Percentiles rank a stretch among this genome's conserved stretches.
These are phyloP conservation scores for Montifringilla adamsi DNA, from an alignment of 2,113 vertebrate species.

Conservation along the genomic window DNA sequence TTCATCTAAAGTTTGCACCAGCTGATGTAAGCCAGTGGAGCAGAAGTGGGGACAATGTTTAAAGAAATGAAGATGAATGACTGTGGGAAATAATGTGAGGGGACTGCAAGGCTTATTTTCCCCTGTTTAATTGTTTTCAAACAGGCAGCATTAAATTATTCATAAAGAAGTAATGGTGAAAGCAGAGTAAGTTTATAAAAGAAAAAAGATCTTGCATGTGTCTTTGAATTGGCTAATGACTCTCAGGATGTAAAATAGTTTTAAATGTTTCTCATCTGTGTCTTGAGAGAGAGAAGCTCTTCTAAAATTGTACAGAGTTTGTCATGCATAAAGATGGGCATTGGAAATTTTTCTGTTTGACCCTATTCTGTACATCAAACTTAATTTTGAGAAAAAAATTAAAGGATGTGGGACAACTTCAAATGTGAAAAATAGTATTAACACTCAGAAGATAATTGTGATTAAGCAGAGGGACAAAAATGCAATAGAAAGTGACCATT, in stretches of 20 bases:
- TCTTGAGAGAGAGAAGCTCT: not conserved
- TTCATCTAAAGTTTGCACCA: not conserved
- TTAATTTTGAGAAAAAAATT: not conserved
- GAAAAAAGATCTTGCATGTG: not conserved
- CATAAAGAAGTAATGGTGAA: not conserved
- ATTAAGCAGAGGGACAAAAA: not conserved
- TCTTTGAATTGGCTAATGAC: not conserved
- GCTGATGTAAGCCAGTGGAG: not conserved
- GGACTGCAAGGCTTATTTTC: not conserved
- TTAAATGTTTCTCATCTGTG: not conserved
- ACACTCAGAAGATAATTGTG: not conserved
- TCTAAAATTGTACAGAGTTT: not conserved
- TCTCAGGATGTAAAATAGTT: not conserved
- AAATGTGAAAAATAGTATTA: not conserved
- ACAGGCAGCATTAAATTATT: not conserved
- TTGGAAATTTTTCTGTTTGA: not conserved
- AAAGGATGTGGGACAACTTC: not conserved
- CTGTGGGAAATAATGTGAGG: not conserved
- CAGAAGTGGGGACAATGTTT: not conserved
- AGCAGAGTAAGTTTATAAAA: not conserved
- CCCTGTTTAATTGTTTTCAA: not conserved
- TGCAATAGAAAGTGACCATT: not conserved
- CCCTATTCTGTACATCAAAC: not conserved
- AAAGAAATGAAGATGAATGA: not conserved
- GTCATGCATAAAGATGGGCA: not conserved